Evolutionary conservation across 2,113 vertebrate species (phyloP), one percentile per base, ranked within the genome.

Genomic region (Anseranas semipalmata): DNA sequence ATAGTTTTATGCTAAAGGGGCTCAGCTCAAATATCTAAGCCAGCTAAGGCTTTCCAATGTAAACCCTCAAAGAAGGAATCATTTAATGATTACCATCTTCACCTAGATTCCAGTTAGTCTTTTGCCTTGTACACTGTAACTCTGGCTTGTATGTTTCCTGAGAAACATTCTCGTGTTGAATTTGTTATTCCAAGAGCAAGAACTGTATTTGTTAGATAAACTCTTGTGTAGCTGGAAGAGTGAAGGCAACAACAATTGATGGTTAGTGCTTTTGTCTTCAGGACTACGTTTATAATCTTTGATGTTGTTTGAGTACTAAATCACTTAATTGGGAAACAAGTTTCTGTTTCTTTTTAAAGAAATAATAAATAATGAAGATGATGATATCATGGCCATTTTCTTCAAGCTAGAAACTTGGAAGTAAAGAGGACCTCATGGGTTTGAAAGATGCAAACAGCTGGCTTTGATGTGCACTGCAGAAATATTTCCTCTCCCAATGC

Each of bases 1-100:
- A 65, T 79, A 79, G 30, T 85, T 94, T 76, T 62, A 66, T 48
- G 58, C 77, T 93, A 41, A 93, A 87, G 62, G 87, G 21, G 7
- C 33, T 94, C 91, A 91, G 81, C 87, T 95, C n/a, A 79, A 82
- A 82, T 89, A 91, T 85, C 85, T 94, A 93, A 96, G 70, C 53
- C 53, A 70, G 66, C 66, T 82, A 60, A 91, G 62, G 62, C 66
- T 91, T 95, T 97, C 95, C 94, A 96, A 75, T 2, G 32, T 94
- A 97, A 97, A 96, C 71, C 91, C 45, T 92, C 82, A 93, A 93
- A 95, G 75, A 94, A 88, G 50, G 55, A 75, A 91, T 87, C 71
- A 65, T 77, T 84, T 90, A 87, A 84, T 83, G 80, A 71, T 93
- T 91, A 71, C 59, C 72, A 58, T 93, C 79, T 80, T 85, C 45